Evolutionary conservation across 30 jellyfish, hydroid and myxozoan species (phyloP).

Genomic region (Rhopilema esculentum): DNA sequence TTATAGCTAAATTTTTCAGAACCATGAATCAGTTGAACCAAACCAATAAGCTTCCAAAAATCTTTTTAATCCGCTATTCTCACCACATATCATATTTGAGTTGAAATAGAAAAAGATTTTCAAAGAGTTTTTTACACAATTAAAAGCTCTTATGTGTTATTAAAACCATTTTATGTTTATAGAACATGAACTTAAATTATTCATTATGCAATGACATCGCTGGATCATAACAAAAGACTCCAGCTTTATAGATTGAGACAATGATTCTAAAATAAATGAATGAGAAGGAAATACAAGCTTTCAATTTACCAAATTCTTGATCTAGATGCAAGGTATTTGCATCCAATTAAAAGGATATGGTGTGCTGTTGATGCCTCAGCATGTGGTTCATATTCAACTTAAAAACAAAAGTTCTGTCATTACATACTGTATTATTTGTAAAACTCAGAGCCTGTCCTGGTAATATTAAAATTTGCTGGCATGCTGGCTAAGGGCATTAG

Average conservation of each 20-base stretch:
- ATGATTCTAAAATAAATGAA: not conserved
- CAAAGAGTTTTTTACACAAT: too few relatives aligned
- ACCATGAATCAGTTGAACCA: too few relatives aligned
- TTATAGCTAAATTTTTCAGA: too few relatives aligned
- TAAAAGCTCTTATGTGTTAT: not conserved
- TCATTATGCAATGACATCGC: not conserved
- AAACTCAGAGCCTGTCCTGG: too few relatives aligned
- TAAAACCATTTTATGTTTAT: not conserved
- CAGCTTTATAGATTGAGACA: not conserved
- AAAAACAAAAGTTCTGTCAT: constrained; percentile 16
- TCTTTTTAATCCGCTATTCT: too few relatives aligned
- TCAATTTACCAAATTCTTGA: constrained; percentile 26
- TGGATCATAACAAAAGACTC: not conserved
- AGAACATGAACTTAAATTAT: not conserved
- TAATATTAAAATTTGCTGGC: too few relatives aligned
- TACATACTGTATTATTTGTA: too few relatives aligned
- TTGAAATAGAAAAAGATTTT: too few relatives aligned
- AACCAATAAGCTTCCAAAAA: too few relatives aligned
- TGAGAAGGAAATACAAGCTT: not conserved
- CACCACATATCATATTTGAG: too few relatives aligned
- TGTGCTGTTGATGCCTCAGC: constrained; percentile 80
- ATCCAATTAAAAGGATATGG: constrained; percentile 52
- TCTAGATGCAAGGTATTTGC: constrained; percentile 53
- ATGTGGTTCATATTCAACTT: constrained; percentile 73
- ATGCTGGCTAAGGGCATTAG: too few relatives aligned